Evolutionary conservation across 2,113 vertebrate genomes (phyloP), one percentile per base, ranked within the genome.

Genomic region (Chaetorhynchus papuensis): DNA sequence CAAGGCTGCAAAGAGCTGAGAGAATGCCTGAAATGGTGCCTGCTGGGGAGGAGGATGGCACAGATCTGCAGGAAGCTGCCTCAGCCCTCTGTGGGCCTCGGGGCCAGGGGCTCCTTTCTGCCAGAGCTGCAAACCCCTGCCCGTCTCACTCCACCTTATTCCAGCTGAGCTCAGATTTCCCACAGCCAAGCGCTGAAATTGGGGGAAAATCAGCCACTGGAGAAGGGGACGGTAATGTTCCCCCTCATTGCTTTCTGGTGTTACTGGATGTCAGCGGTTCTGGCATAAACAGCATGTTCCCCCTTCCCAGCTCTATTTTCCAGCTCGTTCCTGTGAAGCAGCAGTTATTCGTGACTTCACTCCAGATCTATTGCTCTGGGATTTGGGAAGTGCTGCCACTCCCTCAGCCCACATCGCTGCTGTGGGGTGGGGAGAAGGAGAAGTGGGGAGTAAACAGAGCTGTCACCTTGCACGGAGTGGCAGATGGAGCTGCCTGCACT

Each of bases 321-420:
- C 94, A 96, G 83, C 85, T 83, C 1, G 0, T 96, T 96, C 82
- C 82, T 16, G 4, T 41, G 88, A 81, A 96, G 92, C 92, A 87
- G 89, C 83, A 94, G 94, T 80, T 94, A 84, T 92, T 86, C 0
- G 37, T 96, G 96, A 97, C 83, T 96, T 97, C 96, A 97, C 90
- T 87, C 93, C 82, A 85, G 85, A 95, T 96, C 90, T 92, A 33
- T 88, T 75, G 90, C 91, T 96, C 78, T 94, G 96, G 95, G 95
- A 97, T 76, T 93, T 93, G 90, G 71, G 92, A 96, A 93, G 90
- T 20, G 79, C 76, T 75, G 92, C 96, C 96, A 95, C 96, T 95
- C 94, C 94, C 94, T 97, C 94, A 78, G 77, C 78, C 87, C 74
- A 56, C 84, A 93, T 39, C 0, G 7, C 68, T 2, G 65, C 70